These are phyloP conservation scores for Entomobrya multifasciata DNA, from an alignment of 2,888 invertebrate species.

Conservation along the genomic window DNA sequence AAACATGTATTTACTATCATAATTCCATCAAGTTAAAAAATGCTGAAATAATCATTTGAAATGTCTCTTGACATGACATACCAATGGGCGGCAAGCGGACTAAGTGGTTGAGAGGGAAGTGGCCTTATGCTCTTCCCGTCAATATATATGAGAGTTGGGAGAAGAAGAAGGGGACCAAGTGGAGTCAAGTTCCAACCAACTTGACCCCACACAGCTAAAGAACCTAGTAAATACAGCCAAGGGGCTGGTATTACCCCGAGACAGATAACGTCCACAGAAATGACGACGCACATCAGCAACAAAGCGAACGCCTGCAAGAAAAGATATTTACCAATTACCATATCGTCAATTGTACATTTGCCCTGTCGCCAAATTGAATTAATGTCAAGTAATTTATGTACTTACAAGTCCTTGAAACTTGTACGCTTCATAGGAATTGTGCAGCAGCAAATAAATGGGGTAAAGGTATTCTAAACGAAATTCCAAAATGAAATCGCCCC, in stretches of 20 bases:
- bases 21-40: background rate
- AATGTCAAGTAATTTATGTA: background rate
- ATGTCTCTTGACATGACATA: conserved; percentile 43
- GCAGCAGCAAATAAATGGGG: conserved; percentile 79
- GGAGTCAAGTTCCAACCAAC: conserved; percentile 79
- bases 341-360: background rate
- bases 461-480: conserved; percentile 80
- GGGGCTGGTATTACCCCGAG: conserved; percentile 79
- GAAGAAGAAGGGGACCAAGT: conserved; percentile 78
- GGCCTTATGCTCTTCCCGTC: conserved; percentile 79
- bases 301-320: conserved; percentile 78
- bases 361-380: no score
- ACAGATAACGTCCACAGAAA: conserved; percentile 80
- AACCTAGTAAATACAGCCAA: conserved; percentile 79
- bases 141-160: conserved; percentile 79
- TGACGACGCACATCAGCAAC: conserved; percentile 79
- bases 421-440: conserved; percentile 80
- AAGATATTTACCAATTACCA: background rate
- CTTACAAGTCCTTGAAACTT: conserved; percentile 80
- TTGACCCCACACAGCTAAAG: conserved; percentile 79
- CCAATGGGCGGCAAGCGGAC: conserved; percentile 80
- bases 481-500: conserved; percentile 79
- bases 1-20: background rate
- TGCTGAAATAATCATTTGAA: background rate
- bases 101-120: conserved; percentile 79